These are phyloP conservation scores for Chelonus formosanus DNA, from an alignment of 2,888 invertebrate genomes.

Conservation along the genomic window DNA sequence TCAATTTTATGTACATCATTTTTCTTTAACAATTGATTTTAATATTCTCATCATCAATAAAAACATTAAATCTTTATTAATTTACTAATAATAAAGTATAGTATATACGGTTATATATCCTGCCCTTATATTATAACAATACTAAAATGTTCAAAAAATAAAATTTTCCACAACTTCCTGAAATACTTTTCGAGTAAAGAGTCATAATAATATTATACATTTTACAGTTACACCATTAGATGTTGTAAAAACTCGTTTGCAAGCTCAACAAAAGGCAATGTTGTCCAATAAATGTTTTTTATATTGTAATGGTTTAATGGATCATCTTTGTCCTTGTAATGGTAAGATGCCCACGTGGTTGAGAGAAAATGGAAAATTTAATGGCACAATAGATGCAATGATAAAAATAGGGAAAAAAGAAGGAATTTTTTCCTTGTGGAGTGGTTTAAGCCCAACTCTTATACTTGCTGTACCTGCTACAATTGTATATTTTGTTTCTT, in stretches of 20 bases:
- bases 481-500: conserved; percentile 95
- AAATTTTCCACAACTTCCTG: too few species aligned
- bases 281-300: conserved; percentile 89
- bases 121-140: too few species aligned
- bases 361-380: conserved; percentile 76
- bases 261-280: conserved; percentile 89
- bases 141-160: too few species aligned
- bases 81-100: too few species aligned
- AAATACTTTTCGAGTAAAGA: too few species aligned
- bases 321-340: conserved; percentile 89
- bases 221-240: conserved; percentile 92
- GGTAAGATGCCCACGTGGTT: conserved; percentile 70
- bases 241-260: conserved; percentile 98
- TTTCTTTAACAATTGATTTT: too few species aligned
- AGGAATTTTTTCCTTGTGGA: conserved; percentile 93
- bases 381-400: conserved; percentile 84
- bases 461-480: conserved; percentile 96
- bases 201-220: not conserved
- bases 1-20: too few species aligned
- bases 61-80: too few species aligned
- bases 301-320: conserved; percentile 98
- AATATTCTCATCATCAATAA: too few species aligned
- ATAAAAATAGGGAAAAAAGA: conserved; percentile 89
- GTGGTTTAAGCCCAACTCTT: conserved; percentile 95
- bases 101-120: too few species aligned